These are phyloP conservation scores for Columba livia DNA, from an alignment of 2,113 vertebrate genomes.

Conservation along the genomic window DNA sequence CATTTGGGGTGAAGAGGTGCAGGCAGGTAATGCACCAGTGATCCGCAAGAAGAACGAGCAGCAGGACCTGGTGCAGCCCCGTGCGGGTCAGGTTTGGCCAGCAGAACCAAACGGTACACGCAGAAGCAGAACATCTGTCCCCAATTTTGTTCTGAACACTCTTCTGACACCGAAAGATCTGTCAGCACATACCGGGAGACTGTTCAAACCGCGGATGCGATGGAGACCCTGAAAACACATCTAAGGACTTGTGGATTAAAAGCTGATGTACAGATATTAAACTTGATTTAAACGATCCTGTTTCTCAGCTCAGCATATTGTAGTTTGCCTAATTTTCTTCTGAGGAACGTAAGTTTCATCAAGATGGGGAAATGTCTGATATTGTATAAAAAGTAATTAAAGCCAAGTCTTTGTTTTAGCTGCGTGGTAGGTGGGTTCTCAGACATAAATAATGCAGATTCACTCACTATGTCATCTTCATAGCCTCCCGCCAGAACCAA, in stretches of 20 bases:
- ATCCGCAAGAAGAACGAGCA: background rate
- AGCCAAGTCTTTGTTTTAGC: background rate
- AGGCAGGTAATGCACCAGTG: background rate
- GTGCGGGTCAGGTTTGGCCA: background rate
- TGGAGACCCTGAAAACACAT: background rate
- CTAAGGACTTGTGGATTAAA: background rate
- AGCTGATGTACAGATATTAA: background rate
- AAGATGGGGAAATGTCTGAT: background rate
- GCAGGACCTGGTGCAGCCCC: background rate
- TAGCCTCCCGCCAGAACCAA: slow-evolving; percentile 96
- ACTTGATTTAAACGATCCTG: background rate
- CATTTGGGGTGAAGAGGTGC: background rate
- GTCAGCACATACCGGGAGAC: background rate
- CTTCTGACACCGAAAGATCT: no score
- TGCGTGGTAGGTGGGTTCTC: background rate
- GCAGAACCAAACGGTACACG: background rate
- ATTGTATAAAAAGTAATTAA: fast-evolving
- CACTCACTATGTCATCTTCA: slow-evolving; percentile 92
- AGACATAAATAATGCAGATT: background rate
- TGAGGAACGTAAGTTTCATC: background rate
- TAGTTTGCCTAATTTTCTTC: background rate
- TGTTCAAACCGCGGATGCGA: background rate
- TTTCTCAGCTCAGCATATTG: background rate
- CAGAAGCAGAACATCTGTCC: background rate
- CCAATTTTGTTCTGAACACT: background rate